Evolutionary conservation across 2,888 invertebrate species (phyloP).

Genomic region (Drosophila ezoana): DNA sequence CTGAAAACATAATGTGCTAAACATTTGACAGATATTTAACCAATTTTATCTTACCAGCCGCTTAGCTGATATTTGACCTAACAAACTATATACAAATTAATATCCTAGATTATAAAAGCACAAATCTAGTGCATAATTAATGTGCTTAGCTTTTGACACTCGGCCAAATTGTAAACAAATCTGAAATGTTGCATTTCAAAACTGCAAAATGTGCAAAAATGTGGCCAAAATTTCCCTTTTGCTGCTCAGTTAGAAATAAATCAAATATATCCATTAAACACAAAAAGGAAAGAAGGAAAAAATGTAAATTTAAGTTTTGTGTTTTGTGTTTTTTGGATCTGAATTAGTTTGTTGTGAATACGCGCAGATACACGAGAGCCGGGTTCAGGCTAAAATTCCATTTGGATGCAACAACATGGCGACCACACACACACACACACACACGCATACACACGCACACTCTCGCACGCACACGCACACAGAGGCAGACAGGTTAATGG

Average conservation of each 20-base stretch:
- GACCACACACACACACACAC: conserved; percentile 35
- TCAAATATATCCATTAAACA: no score
- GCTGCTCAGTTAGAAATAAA: no score
- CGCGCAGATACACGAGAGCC: conserved; percentile 21
- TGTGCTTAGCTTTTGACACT: no score
- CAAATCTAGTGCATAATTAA: no score
- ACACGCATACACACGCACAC: background rate
- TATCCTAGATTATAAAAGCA: no score
- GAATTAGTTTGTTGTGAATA: conserved; percentile 8
- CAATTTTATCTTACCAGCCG: background rate
- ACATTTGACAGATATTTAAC: no score
- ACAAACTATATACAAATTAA: background rate
- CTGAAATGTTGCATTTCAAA: conserved; percentile 3
- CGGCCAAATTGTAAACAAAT: background rate
- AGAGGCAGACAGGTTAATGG: conserved; percentile 44
- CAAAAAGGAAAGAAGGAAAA: background rate
- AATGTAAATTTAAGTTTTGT: background rate
- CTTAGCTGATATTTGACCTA: background rate
- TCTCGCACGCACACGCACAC: conserved; percentile 1
- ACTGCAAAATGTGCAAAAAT: conserved; percentile 1
- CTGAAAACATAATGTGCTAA: background rate
- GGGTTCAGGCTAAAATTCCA: conserved; percentile 40
- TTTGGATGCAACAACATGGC: conserved; percentile 59
- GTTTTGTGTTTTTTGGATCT: background rate
- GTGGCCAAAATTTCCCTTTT: background rate